Percentiles rank a stretch among this genome's conserved stretches.
Evolutionary conservation across 2,113 vertebrate genomes (phyloP).

Genomic region (Corynorhinus townsendii): DNA sequence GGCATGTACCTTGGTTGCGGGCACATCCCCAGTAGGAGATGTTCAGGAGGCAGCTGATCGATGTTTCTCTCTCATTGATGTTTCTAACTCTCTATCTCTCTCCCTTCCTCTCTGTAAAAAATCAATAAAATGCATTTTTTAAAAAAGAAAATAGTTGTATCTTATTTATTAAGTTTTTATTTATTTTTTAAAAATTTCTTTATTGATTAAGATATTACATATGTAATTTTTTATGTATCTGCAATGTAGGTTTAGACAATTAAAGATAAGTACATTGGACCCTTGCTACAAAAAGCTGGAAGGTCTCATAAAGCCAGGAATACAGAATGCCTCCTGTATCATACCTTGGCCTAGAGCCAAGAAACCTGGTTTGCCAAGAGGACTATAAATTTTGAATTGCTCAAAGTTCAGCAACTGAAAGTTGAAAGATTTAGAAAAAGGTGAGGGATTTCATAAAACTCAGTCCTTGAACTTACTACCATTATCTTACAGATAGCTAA

Average conservation of each 20-base stretch:
- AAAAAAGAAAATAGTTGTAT: not conserved
- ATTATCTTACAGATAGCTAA: not conserved
- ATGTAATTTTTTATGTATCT: not conserved
- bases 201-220: too few species aligned
- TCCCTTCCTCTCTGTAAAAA: too few species aligned
- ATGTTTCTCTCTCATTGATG: too few species aligned
- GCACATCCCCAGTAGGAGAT: too few species aligned
- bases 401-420: slow-evolving; percentile 30
- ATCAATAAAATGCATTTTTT: too few species aligned
- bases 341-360: not conserved
- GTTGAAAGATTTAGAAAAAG: not conserved
- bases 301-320: not conserved
- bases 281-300: not conserved
- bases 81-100: too few species aligned
- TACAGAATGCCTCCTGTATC: not conserved
- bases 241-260: not conserved
- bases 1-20: too few species aligned
- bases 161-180: slow-evolving; percentile 23
- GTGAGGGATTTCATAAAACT: not conserved
- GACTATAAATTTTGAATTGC: not conserved
- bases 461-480: not conserved
- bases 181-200: too few species aligned
- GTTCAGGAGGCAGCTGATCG: too few species aligned
- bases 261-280: not conserved
- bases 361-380: not conserved